Percentiles rank a stretch among this genome's conserved stretches.
Conservation (phyloP, 37 sponge, comb jelly and placozoan species). For the Crambe crambe region DNA sequence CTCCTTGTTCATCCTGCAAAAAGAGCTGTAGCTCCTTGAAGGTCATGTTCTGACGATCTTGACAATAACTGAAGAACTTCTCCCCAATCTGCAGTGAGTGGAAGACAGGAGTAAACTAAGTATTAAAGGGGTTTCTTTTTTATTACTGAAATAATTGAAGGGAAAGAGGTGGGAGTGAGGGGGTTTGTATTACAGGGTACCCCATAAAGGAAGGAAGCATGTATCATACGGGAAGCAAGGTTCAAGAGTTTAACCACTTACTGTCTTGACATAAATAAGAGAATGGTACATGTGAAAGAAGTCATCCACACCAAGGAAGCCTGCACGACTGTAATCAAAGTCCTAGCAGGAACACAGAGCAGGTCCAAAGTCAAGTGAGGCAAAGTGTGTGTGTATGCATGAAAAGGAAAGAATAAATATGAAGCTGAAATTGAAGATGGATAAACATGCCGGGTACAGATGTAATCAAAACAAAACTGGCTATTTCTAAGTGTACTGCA, state of each 20-base stretch:
- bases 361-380: too few species aligned
- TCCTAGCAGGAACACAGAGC: slow-evolving; percentile 47
- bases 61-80: slow-evolving; percentile 49
- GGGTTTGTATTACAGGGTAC: too few species aligned
- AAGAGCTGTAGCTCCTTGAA: slow-evolving; percentile 63
- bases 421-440: background rate
- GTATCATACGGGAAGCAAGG: too few species aligned
- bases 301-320: slow-evolving; percentile 60
- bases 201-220: too few species aligned
- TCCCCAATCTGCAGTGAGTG: slow-evolving; percentile 49
- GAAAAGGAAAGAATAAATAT: background rate
- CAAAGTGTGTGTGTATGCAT: background rate
- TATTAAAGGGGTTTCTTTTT: too few species aligned
- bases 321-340: slow-evolving; percentile 47
- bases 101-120: background rate
- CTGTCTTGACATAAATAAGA: slow-evolving; percentile 49
- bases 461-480: too few species aligned
- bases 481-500: background rate
- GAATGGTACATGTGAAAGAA: slow-evolving; percentile 68
- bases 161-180: too few species aligned
- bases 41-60: slow-evolving; percentile 52
- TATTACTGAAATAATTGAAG: too few species aligned
- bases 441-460: background rate
- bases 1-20: slow-evolving; percentile 67
- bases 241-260: too few species aligned